Evolutionary conservation across 2,113 vertebrate genomes (phyloP).

Genomic region (Zingel zingel): DNA sequence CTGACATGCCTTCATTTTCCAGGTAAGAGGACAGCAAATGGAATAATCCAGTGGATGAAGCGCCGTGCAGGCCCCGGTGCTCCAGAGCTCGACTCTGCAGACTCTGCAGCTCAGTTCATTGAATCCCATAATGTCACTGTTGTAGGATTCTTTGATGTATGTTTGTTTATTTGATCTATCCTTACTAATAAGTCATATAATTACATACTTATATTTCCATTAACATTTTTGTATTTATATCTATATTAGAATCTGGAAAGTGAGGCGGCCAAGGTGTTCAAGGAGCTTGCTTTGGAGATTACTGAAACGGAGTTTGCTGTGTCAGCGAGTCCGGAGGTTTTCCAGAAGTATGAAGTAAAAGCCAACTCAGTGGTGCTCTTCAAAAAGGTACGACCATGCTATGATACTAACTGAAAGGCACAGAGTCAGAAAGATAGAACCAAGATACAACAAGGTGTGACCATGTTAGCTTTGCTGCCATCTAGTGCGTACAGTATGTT

Average conservation of each 20-base stretch:
- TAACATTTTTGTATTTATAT: neutral
- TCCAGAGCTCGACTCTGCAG: constrained; percentile 69
- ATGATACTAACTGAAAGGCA: neutral
- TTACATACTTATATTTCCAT: neutral
- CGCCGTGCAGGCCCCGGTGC: constrained; percentile 80
- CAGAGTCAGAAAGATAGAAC: neutral
- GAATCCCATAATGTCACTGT: constrained; percentile 77
- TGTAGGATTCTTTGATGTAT: constrained; percentile 92
- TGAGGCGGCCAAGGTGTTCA: constrained; percentile 78
- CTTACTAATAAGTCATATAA: neutral
- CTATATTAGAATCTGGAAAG: constrained; percentile 83
- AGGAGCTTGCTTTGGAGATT: constrained; percentile 76
- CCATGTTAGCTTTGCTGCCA: constrained; percentile 44
- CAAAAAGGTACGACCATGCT: constrained; percentile 86
- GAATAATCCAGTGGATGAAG: constrained; percentile 89
- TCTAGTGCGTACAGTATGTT: neutral
- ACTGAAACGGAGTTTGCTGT: constrained; percentile 86
- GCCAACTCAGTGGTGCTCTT: constrained; percentile 87
- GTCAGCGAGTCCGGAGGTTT: constrained; percentile 81
- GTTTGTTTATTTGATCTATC: neutral
- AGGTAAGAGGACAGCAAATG: constrained; percentile 83
- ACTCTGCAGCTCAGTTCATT: constrained; percentile 70
- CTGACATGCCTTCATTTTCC: neutral
- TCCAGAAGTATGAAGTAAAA: constrained; percentile 85
- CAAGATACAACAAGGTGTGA: neutral